These are phyloP conservation scores for Druceiella hillmani DNA, from an alignment of 2,888 invertebrate genomes.

Conservation along the genomic window DNA sequence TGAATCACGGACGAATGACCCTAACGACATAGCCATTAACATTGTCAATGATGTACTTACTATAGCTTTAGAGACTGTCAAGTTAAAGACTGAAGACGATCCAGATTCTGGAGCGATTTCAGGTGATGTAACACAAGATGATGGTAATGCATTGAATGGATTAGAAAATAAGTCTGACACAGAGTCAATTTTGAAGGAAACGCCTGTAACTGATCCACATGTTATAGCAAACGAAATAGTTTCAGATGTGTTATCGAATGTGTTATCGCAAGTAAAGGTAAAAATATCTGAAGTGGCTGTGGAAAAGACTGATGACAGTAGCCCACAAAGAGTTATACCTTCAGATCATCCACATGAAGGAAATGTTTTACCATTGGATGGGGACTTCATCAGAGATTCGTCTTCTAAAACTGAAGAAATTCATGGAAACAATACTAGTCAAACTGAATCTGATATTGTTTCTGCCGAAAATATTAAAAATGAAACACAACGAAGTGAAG, in stretches of 20 bases:
- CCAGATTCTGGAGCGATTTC: slow-evolving; percentile 48
- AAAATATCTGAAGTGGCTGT: background rate
- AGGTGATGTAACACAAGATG: slow-evolving; percentile 38
- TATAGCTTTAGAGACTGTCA: slow-evolving; percentile 42
- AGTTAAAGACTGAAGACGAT: slow-evolving; percentile 42
- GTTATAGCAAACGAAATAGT: slow-evolving; percentile 38
- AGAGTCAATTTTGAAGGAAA: no score
- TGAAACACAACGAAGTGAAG: slow-evolving; percentile 35
- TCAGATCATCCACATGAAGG: slow-evolving; percentile 41
- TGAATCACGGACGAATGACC: slow-evolving; percentile 34
- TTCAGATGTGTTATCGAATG: slow-evolving; percentile 35
- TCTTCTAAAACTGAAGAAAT: slow-evolving; percentile 27
- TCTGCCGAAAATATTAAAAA: slow-evolving; percentile 37
- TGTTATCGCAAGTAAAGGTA: slow-evolving; percentile 32
- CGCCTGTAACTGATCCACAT: no score
- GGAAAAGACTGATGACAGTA: slow-evolving; percentile 24
- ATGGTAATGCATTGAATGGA: slow-evolving; percentile 46
- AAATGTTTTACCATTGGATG: slow-evolving; percentile 42
- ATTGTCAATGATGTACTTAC: slow-evolving; percentile 49
- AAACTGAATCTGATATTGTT: slow-evolving; percentile 27
- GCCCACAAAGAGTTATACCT: slow-evolving; percentile 35
- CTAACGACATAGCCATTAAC: slow-evolving; percentile 41
- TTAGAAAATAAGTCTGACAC: no score
- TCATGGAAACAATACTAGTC: slow-evolving; percentile 27
- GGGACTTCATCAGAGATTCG: slow-evolving; percentile 34